Evolutionary conservation across 2,888 invertebrate species (phyloP), one percentile per base, ranked within the genome.

Genomic region (Dryadula phaetusa): DNA sequence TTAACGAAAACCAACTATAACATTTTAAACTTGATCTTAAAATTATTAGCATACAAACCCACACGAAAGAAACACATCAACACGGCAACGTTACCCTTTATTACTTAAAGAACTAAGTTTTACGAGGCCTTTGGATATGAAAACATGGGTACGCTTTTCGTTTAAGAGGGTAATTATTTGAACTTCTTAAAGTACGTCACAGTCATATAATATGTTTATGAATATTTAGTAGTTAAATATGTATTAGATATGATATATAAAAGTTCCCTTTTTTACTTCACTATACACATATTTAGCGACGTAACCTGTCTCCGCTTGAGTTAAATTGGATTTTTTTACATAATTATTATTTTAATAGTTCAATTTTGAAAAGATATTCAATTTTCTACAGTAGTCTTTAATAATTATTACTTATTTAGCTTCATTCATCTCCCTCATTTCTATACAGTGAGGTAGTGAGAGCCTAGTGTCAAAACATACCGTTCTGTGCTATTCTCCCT

Each of bases 71-170:
- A 56, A 10, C 25, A 52, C 25, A 60, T 60, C 44, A n/a, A n/a
- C n/a, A 60, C 16, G 12, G 44, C 28, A 18, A 60, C 8, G 58
- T 25, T 60, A 60, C 25, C 44, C 60, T 60, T 60, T 60, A 60
- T 60, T 60, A 60, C 60, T 28, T 44, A 44, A 60, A 60, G 44
- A 60, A 44, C 42, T 60, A 60, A 44, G 60, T 62, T 62, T 62
- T 62, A 62, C 32, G 62, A 52, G 49, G 12, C 62, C 49, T 49
- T 40, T 49, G 62, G 49, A 52, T 49, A 22, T 62, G 40, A 34
- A 52, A 62, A 62, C 62, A 62, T 62, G 62, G 22, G 22, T 62
- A 49, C 49, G 62, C 47, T 37, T 62, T 62, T 62, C 37, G 49
- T 49, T 62, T 62, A 62, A 62, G 37, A 62, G 62, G 49, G 47